Conservation (phyloP, 2,113 vertebrate species). For the Piliocolobus tephrosceles region DNA sequence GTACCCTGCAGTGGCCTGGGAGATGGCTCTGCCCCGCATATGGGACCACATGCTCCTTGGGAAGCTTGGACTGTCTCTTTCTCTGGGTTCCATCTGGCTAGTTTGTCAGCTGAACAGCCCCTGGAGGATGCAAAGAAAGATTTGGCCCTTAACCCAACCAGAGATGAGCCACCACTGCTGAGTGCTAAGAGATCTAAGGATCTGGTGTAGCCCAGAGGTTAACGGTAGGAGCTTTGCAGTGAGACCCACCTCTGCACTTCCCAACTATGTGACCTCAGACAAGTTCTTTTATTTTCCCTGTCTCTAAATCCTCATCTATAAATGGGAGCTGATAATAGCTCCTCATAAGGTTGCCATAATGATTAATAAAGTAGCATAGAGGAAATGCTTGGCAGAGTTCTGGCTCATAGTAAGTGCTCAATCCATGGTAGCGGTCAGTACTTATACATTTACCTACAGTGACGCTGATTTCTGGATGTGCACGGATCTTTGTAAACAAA, state of each 20-base stretch:
- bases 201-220: background rate
- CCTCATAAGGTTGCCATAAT: background rate
- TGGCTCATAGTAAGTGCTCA: background rate
- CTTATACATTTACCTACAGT: too few species aligned
- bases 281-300: background rate
- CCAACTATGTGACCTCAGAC: background rate
- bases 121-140: background rate
- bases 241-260: background rate
- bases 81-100: background rate
- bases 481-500: background rate
- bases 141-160: background rate
- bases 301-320: background rate
- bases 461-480: background rate
- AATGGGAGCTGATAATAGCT: background rate
- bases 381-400: background rate
- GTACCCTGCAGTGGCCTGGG: background rate
- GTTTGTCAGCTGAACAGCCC: background rate
- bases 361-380: background rate
- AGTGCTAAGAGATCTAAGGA: background rate
- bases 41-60: background rate
- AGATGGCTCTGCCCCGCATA: background rate
- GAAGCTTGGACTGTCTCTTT: background rate
- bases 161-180: background rate
- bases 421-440: background rate
- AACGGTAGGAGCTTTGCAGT: background rate